Conservation (phyloP, 2,797 vertebrate species). For the Gymnodraco acuticeps region DNA sequence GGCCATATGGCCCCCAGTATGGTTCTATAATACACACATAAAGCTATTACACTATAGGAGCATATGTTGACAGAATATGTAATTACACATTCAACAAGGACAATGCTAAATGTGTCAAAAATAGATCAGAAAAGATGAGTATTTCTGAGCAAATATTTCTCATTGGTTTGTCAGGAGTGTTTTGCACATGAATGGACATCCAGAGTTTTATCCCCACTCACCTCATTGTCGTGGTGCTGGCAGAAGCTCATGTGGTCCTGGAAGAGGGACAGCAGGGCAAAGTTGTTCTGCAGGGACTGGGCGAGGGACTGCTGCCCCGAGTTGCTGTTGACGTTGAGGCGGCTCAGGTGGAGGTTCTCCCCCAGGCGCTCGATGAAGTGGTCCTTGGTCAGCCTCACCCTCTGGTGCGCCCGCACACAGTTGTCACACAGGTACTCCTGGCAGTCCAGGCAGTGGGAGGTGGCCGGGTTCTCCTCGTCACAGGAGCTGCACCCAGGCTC, state of each 20-base stretch:
- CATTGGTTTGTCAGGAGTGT: neutral
- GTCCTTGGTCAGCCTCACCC: conserved; percentile 94
- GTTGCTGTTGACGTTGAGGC: conserved; percentile 71
- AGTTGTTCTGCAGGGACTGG: conserved; percentile 87
- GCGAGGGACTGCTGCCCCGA: conserved; percentile 71
- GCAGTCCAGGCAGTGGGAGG: conserved; percentile 94
- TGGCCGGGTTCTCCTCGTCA: conserved; percentile 91
- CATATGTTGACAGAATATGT: conserved; percentile 10
- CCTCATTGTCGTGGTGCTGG: conserved; percentile 92
- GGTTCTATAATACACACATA: conserved; percentile 60
- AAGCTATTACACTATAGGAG: conserved; percentile 52
- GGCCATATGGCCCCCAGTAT: conserved; percentile 77
- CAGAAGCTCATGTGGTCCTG: conserved; percentile 92
- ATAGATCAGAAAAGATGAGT: neutral
- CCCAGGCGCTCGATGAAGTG: conserved; percentile 93
- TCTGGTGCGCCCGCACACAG: conserved; percentile 93
- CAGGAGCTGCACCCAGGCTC: conserved; percentile 93
- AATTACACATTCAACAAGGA: neutral
- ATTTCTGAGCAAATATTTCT: neutral
- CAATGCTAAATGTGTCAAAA: neutral
- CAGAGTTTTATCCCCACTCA: conserved; percentile 67
- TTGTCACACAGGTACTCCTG: conserved; percentile 95
- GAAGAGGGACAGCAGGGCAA: conserved; percentile 89
- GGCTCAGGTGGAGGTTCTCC: conserved; percentile 73
- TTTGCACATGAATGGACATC: neutral